Base-by-base conservation (phyloP, 2,113 vertebrate genomes). In the Ictalurus punctatus region DNA sequence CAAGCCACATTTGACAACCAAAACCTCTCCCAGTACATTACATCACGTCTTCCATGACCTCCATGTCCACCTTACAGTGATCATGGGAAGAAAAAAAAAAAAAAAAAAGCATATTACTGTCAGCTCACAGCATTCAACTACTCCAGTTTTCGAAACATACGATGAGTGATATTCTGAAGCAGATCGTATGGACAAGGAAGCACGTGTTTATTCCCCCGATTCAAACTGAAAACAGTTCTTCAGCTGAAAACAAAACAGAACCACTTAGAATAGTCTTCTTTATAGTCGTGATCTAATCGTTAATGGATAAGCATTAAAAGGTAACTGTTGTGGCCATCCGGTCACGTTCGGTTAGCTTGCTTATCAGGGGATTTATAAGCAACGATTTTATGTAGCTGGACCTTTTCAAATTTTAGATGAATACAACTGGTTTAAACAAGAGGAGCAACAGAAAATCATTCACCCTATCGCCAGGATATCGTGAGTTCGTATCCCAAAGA, bases 41-140 rank as follows among this genome's bases (percentile, higher is more conserved):
- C 76, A 79, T 79, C 44, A 79, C 25, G 44, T 79, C 76, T 79
- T 79, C 25, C 76, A 79, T 79, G 76, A 79, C 76, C 76, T 79
- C 76, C 76, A 79, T 79, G 76, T 79, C 76, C 76, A 79, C 76
- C 76, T 79, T 79, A 79, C 76, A 52, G 76, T 79, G 76, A 79
- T 54, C 76, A 79, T 79, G 76, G 76, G 4, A 44, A 44, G 4
- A 44, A 44, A 5, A 44, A 44, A 44, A 44, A 44, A 44, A 44
- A 44, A 78, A 78, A 48, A 78, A 78, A 78, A 4, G 25, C 1
- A 25, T 27, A 44, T 48, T 48, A 48, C 27, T 52, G 44, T 6
- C 25, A 52, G 76, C 14, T 79, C 23, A 78, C 34, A 71, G 73
- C 10, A 40, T 44, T 76, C 40, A 40, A 19, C 6, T 2, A 48